A percentile compares a stretch with the other conserved stretches of the same genome.
These are phyloP conservation scores for Tanaodytes sp. DNA, from an alignment of 2,888 invertebrate species.

Conservation along the genomic window DNA sequence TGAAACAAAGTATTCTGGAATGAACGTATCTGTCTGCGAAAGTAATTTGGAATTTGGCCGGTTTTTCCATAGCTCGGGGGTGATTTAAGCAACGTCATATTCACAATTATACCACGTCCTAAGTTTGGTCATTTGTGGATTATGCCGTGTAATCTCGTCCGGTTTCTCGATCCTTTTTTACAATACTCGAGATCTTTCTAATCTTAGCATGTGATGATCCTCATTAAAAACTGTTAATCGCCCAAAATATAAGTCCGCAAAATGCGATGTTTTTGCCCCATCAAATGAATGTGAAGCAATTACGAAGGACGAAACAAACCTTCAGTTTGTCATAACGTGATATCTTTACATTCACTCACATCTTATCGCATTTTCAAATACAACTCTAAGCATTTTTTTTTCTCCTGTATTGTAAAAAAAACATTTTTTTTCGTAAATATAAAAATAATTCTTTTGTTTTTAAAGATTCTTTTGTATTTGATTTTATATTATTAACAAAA, in stretches of 20 bases:
- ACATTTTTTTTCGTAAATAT: no score
- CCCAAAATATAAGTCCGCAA: slow-evolving; percentile 17
- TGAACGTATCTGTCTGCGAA: slow-evolving; percentile 27
- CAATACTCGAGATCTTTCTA: slow-evolving; percentile 62
- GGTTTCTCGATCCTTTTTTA: slow-evolving; percentile 58
- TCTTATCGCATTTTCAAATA: no score
- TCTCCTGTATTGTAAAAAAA: no score
- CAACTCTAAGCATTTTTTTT: no score
- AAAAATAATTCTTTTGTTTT: no score
- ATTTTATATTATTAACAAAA: no score
- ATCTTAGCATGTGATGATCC: slow-evolving; percentile 52
- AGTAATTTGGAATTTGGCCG: slow-evolving; percentile 32
- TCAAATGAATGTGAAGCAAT: slow-evolving; percentile 39
- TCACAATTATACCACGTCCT: slow-evolving; percentile 68
- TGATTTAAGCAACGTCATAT: slow-evolving; percentile 71
- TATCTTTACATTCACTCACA: no score
- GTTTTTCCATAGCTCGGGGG: slow-evolving; percentile 54
- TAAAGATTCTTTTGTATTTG: no score
- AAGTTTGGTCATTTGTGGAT: slow-evolving; percentile 68
- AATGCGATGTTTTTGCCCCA: slow-evolving; percentile 28
- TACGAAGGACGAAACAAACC: neutral
- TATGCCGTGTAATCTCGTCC: slow-evolving; percentile 68
- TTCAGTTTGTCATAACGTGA: no score
- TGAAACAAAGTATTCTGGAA: neutral
- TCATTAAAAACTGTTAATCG: slow-evolving; percentile 38